A percentile compares a stretch with the other conserved stretches of the same genome.
phyloP scores from a whole-genome alignment of 2,888 invertebrate genomes.

The Ctenicera cuprea region DNA sequence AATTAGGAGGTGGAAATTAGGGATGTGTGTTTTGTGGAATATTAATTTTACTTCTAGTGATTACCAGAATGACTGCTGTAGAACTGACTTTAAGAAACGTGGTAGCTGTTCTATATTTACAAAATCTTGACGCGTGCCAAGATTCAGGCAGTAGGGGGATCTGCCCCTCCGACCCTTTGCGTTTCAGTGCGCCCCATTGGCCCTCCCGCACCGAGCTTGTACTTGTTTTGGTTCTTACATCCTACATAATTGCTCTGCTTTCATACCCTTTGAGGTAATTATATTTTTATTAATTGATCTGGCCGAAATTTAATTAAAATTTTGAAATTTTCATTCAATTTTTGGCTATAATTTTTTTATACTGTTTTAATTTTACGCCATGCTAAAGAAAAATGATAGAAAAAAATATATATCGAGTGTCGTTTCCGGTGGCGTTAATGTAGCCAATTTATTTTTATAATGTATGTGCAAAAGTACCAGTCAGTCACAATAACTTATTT shows the following conservation, averaged over 20 bases:
- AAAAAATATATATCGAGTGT: not conserved
- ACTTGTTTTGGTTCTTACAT: constrained; percentile 8
- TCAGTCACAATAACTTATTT: not conserved
- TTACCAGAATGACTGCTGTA: constrained; percentile 61
- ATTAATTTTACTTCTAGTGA: constrained; percentile 33
- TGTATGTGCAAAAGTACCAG: not conserved
- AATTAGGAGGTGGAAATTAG: constrained; percentile 4
- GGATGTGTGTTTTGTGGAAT: not conserved
- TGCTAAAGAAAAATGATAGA: no score
- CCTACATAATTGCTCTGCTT: not conserved
- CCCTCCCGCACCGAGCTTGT: constrained; percentile 63
- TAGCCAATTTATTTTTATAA: not conserved
- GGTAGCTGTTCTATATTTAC: constrained; percentile 73
- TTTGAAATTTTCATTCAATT: not conserved
- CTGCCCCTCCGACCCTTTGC: constrained; percentile 60
- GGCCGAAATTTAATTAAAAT: not conserved
- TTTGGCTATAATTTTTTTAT: not conserved
- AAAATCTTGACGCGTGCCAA: constrained; percentile 72
- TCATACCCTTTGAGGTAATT: constrained; percentile 1
- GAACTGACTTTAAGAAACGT: constrained; percentile 69
- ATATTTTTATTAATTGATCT: not conserved
- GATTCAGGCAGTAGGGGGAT: constrained; percentile 66
- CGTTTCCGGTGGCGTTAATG: constrained; percentile 14
- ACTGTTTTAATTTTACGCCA: no score
- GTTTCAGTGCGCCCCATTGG: constrained; percentile 63